phyloP scores from a whole-genome alignment of 2,797 vertebrate species.

The Leucoraja ocellata region DNA sequence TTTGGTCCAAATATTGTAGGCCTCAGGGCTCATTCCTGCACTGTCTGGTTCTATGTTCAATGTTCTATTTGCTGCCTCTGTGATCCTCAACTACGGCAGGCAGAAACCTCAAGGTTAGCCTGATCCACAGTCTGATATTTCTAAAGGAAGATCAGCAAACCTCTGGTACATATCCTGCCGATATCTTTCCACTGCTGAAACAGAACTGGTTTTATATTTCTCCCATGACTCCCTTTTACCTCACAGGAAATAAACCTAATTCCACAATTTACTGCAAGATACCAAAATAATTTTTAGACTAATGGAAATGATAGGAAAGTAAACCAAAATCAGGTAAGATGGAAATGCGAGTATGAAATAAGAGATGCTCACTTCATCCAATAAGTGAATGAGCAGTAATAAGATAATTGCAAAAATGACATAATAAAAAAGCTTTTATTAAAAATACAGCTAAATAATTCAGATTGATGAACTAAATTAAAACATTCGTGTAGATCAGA shows the following conservation, averaged over 20 bases:
- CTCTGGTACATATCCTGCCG: background rate
- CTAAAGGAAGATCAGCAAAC: background rate
- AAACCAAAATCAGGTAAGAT: background rate
- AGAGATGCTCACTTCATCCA: background rate
- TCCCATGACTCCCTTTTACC: background rate
- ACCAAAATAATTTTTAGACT: background rate
- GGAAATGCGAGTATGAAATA: background rate
- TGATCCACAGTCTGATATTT: background rate
- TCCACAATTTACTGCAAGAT: constrained; percentile 1
- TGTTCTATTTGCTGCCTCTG: background rate
- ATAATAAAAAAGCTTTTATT: constrained; percentile 17
- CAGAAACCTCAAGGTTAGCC: background rate
- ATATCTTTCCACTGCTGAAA: background rate
- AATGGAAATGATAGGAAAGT: background rate
- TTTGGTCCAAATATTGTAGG: too few relatives aligned
- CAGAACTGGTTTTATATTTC: background rate
- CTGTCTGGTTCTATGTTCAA: too few relatives aligned
- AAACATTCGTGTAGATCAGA: background rate
- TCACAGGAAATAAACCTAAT: constrained; percentile 21
- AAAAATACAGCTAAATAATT: constrained; percentile 27
- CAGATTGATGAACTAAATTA: background rate
- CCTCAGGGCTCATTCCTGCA: too few relatives aligned
- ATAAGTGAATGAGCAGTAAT: background rate
- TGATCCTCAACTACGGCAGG: background rate
- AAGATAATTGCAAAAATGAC: background rate